phyloP scores from a whole-genome alignment of 1,140 invertebrate genomes.

The Papilio machaon region DNA sequence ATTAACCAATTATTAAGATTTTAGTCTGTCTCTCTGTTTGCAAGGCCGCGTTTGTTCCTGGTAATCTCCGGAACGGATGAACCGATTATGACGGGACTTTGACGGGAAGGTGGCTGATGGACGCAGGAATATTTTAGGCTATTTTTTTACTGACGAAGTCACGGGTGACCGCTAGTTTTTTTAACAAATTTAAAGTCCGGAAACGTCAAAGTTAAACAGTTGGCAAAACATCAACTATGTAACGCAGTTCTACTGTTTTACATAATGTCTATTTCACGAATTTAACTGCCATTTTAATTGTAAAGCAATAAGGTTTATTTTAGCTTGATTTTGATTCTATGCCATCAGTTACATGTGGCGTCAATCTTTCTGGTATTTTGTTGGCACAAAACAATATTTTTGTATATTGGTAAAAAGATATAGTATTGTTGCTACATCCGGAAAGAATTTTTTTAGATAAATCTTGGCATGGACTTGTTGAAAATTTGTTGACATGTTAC shows the following conservation, averaged over 20 bases:
- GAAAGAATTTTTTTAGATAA: neutral
- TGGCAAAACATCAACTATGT: slow-evolving; percentile 9
- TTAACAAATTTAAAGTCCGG: neutral
- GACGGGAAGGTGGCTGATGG: too few relatives aligned
- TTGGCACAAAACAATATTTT: neutral
- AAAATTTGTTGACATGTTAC: neutral
- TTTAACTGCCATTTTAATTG: slow-evolving; percentile 10
- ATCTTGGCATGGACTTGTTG: neutral
- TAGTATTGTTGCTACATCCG: neutral
- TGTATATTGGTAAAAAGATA: neutral
- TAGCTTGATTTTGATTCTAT: neutral
- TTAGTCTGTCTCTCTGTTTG: too few relatives aligned
- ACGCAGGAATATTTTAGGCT: too few relatives aligned
- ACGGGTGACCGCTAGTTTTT: too few relatives aligned
- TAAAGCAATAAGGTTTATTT: slow-evolving; percentile 1
- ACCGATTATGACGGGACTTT: too few relatives aligned
- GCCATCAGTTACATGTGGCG: neutral
- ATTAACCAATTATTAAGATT: too few relatives aligned
- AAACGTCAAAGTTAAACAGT: neutral
- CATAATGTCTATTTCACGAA: neutral
- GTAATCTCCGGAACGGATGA: too few relatives aligned
- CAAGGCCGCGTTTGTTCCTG: too few relatives aligned
- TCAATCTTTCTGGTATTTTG: slow-evolving; percentile 4
- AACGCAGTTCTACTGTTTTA: neutral
- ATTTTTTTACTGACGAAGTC: too few relatives aligned